Evolutionary conservation across 2,113 vertebrate species (phyloP), one percentile per base, ranked within the genome.

Genomic region (Cisticola juncidis): DNA sequence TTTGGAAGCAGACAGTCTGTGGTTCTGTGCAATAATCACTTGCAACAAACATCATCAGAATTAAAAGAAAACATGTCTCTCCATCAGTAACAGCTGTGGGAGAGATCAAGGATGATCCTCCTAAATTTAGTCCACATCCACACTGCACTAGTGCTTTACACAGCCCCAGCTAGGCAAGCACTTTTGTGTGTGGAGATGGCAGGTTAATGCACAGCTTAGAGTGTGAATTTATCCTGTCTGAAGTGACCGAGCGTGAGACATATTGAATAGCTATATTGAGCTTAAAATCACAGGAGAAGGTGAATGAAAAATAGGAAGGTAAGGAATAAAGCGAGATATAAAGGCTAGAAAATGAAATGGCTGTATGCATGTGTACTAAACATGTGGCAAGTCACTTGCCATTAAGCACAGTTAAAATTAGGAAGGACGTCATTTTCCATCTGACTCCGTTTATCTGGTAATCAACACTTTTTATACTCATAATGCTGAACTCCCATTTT

Each of bases 391-490:
- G 29, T 83, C 84, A 86, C 61, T 79, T 84, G 9, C 58, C 66
- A 86, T 93, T 91, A 89, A 85, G 50, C 72, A 81, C 25, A 74
- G 42, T 68, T 92, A 94, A 92, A 95, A 90, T 92, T 35, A 86
- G 58, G 72, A 85, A 44, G 82, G 51, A 92, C 0, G 2, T 70
- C 66, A 29, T 64, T 81, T 17, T 61, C 81, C 71, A 86, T 91
- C 84, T 92, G 71, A 83, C 42, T 93, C 78, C 42, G 22, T 94
- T 95, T 92, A 82, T 92, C 78, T 92, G 62, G 51, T 87, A 95
- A 94, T 88, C 79, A 92, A 86, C 79, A 60, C 28, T 78, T 96
- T 80, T 81, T 90, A 57, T 91, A 71, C 31, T 80, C 18, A 2
- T 51, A 81, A 84, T 79, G 48, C 58, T 53, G 26, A 74, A 62